Base-by-base conservation (phyloP, 2,797 vertebrate species). In the Ataeniobius toweri region DNA sequence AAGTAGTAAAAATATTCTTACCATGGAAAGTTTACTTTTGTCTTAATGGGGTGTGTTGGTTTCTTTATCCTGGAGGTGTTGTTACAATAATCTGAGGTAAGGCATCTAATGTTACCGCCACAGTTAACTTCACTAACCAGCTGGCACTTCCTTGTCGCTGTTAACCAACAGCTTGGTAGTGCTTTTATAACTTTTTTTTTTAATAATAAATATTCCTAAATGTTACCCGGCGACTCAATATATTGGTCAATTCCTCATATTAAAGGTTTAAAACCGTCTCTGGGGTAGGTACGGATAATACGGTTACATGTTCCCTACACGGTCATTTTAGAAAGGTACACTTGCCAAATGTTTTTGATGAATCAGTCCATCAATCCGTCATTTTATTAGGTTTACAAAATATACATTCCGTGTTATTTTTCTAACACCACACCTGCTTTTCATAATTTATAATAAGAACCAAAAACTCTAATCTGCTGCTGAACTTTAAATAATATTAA, bases 1-100 rank as follows among this genome's bases (percentile, higher is more conserved):
- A 92, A 96, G 98, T 93, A 77, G 2, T 24, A 28, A 9, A 44
- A 22, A 14, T 39, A 72, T 53, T 44, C 8, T 9, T 48, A 53
- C 3, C 26, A 9, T 10, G 14, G 36, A 1, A 41, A 65, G 61
- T 36, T 65, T 16, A 61, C 58, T 61, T 31, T 61, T 3, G 5
- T 61, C 28, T 6, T 12, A 31, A 20, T 18, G 14, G 16, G 16
- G 16, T 63, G 36, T 20, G 31, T 20, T 63, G 31, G 31, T 4
- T 10, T 58, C 56, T 58, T 13, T 59, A 14, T 5, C 58, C n/a
- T 6, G 58, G 58, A 59, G 26, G 58, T 59, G 26, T 28, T 14
- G 24, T n/a, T 2, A 26, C n/a, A 58, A 12, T 58, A n/a, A 24
- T 56, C 53, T 48, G 48, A 48, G 48, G 48, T 48, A 10, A 46